Evolutionary conservation across 2,888 invertebrate genomes (phyloP).

Genomic region (Spilarctia lutea): DNA sequence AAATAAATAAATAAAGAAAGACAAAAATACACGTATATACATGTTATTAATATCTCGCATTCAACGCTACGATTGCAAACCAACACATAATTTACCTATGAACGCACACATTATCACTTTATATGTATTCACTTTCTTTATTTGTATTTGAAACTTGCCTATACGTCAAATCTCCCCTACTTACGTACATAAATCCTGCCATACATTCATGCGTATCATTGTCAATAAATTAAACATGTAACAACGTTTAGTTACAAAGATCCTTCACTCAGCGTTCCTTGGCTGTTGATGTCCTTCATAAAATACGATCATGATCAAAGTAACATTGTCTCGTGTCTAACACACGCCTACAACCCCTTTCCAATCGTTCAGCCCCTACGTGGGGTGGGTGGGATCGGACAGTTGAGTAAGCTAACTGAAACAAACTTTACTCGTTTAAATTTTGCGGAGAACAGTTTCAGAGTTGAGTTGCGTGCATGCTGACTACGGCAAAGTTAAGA

Average conservation of each 20-base stretch:
- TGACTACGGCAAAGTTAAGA: conserved; percentile 72
- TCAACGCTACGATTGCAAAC: not conserved
- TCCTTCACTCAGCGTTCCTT: not conserved
- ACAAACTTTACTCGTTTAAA: conserved; percentile 86
- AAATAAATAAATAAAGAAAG: no score
- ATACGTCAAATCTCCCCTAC: not conserved
- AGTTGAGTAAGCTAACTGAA: conserved; percentile 79
- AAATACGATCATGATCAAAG: conserved; percentile 67
- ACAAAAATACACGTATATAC: not conserved
- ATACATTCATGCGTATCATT: not conserved
- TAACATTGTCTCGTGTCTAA: conserved; percentile 68
- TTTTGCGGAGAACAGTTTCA: conserved; percentile 77
- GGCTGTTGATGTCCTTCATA: conserved; percentile 47
- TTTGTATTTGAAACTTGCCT: not conserved
- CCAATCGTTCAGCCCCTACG: conserved; percentile 27
- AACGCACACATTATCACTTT: not conserved
- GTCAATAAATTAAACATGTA: not conserved
- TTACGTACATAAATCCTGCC: not conserved
- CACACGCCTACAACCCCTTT: conserved; percentile 64
- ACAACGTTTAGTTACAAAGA: not conserved
- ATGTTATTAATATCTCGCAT: no score
- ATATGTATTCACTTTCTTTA: not conserved
- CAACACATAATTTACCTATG: not conserved
- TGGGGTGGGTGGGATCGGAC: conserved; percentile 63
- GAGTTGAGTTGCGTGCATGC: conserved; percentile 75